phyloP scores from a whole-genome alignment of 2,888 invertebrate genomes.

The Sylvicola cinctus region DNA sequence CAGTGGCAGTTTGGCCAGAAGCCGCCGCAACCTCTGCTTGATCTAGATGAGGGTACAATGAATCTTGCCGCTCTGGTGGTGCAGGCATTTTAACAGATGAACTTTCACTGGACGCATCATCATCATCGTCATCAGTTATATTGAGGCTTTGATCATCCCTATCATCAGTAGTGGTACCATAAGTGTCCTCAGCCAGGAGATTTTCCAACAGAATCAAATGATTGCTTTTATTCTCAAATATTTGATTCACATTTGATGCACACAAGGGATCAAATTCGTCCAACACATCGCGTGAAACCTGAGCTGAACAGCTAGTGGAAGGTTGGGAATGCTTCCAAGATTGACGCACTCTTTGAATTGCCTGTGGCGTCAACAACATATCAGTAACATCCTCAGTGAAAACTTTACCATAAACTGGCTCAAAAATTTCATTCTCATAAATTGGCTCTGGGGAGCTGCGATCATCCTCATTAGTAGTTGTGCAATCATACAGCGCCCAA shows the following conservation, averaged over 20 bases:
- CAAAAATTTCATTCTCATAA: slow-evolving; percentile 15
- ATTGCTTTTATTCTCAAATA: slow-evolving; percentile 27
- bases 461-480: slow-evolving; percentile 8
- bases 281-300: slow-evolving; percentile 34
- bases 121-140: slow-evolving; percentile 24
- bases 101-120: not conserved
- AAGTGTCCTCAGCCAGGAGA: slow-evolving; percentile 44
- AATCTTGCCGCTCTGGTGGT: not conserved
- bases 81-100: not conserved
- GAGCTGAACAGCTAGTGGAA: no score
- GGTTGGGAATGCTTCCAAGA: not conserved
- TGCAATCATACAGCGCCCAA: slow-evolving; percentile 20
- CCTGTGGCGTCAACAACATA: not conserved
- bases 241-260: slow-evolving; percentile 13
- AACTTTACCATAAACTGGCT: slow-evolving; percentile 16
- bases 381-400: slow-evolving; percentile 16
- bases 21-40: not conserved
- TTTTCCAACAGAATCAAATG: slow-evolving; percentile 42
- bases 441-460: slow-evolving; percentile 18
- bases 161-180: slow-evolving; percentile 32
- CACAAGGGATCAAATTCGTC: slow-evolving; percentile 49
- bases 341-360: not conserved
- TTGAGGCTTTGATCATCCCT: slow-evolving; percentile 26
- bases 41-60: not conserved
- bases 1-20: not conserved